Conservation (phyloP, 2,888 invertebrate species). For the Drosophila fungiperda region DNA sequence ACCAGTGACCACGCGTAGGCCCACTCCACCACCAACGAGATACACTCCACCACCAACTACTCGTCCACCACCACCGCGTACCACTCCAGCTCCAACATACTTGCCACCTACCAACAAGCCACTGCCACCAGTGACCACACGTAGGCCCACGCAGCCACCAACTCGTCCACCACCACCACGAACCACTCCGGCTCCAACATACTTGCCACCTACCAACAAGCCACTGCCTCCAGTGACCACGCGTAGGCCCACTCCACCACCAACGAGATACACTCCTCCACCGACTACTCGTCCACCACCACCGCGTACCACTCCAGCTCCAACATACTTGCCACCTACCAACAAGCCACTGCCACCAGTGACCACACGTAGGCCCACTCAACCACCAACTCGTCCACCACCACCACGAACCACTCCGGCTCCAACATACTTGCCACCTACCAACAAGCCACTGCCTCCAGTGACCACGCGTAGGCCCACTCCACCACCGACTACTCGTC, state of each 20-base stretch:
- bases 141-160: conserved; percentile 33
- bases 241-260: conserved; percentile 15
- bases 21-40: conserved; percentile 12
- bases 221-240: conserved; percentile 55
- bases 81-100: conserved; percentile 44
- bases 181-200: conserved; percentile 44
- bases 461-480: conserved; percentile 46
- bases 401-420: conserved; percentile 40
- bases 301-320: conserved; percentile 5
- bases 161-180: conserved; percentile 27
- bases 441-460: conserved; percentile 49
- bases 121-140: conserved; percentile 54
- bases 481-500: conserved; percentile 14
- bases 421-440: conserved; percentile 60
- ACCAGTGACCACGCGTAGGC: conserved; percentile 38
- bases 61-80: conserved; percentile 28
- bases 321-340: conserved; percentile 30
- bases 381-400: conserved; percentile 16
- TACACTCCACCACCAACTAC: background rate
- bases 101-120: conserved; percentile 59
- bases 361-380: conserved; percentile 38
- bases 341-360: conserved; percentile 40
- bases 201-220: conserved; percentile 57
- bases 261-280: background rate
- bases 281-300: conserved; percentile 6